A percentile compares a stretch with the other conserved stretches of the same genome.
Conservation (phyloP, 2,888 invertebrate genomes). For the Hesperia comma region DNA sequence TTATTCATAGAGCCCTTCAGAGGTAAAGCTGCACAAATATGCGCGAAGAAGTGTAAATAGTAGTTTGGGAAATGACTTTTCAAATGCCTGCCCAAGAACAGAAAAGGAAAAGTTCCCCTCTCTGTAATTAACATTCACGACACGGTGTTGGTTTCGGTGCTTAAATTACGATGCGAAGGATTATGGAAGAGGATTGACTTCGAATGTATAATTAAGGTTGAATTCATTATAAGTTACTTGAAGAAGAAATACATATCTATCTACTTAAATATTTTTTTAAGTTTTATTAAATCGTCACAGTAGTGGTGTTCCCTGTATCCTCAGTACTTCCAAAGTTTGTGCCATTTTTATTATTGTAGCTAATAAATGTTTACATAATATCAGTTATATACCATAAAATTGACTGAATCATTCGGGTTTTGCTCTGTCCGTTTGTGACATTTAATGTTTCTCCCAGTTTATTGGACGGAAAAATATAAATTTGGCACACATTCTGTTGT, state of each 20-base stretch:
- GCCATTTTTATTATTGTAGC: too few species aligned
- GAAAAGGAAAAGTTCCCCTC: constrained; percentile 3
- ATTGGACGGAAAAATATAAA: too few species aligned
- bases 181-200: neutral
- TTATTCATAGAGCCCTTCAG: neutral
- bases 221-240: neutral
- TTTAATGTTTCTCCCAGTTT: too few species aligned
- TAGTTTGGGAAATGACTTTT: neutral
- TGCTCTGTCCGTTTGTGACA: too few species aligned
- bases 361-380: too few species aligned
- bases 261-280: too few species aligned
- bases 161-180: constrained; percentile 2
- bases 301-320: too few species aligned
- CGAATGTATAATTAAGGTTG: neutral
- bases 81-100: neutral
- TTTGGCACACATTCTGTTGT: too few species aligned
- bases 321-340: too few species aligned
- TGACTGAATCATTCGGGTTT: too few species aligned
- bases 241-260: constrained; percentile 33
- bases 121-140: neutral
- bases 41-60: neutral
- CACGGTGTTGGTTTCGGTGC: neutral
- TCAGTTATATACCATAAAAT: too few species aligned
- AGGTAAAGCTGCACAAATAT: neutral
- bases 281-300: too few species aligned